Percentiles rank a stretch among this genome's conserved stretches.
These are phyloP conservation scores for Noctilio leporinus DNA, from an alignment of 2,113 vertebrate genomes.

Conservation along the genomic window DNA sequence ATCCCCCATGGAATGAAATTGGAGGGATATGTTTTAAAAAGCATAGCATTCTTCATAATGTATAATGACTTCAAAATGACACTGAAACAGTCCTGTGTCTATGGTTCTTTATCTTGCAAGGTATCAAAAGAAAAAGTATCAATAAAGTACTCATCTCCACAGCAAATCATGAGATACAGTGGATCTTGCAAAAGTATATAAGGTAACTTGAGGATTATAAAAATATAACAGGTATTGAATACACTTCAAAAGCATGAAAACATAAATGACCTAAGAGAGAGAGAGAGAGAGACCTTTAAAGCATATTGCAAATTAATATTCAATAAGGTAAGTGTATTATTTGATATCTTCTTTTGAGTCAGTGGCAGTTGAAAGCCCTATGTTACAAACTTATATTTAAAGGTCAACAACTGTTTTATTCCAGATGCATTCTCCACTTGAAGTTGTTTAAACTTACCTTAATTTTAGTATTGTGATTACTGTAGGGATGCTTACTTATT, in stretches of 20 bases:
- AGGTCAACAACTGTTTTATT: conserved; percentile 60
- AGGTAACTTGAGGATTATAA: conserved; percentile 17
- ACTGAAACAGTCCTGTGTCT: not conserved
- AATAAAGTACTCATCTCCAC: not conserved
- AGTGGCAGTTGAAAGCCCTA: not conserved
- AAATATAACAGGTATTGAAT: not conserved
- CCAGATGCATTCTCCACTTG: not conserved
- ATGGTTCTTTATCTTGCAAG: not conserved
- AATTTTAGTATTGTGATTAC: not conserved
- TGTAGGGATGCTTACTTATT: not conserved
- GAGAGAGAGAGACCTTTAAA: conserved; percentile 46
- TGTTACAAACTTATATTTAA: conserved; percentile 47
- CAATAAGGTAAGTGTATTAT: conserved; percentile 5
- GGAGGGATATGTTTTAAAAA: not conserved
- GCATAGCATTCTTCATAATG: not conserved
- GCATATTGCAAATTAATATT: conserved; percentile 48
- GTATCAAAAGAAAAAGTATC: not conserved
- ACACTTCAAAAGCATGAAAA: conserved; percentile 1
- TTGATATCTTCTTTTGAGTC: conserved; percentile 18
- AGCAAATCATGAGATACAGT: not conserved
- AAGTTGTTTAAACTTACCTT: conserved; percentile 11
- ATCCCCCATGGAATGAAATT: not conserved
- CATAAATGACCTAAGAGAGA: conserved; percentile 9
- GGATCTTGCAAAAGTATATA: not conserved
- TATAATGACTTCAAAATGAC: not conserved